These are phyloP conservation scores for Hemibagrus guttatus DNA, from an alignment of 2,797 vertebrate genomes.

Conservation along the genomic window DNA sequence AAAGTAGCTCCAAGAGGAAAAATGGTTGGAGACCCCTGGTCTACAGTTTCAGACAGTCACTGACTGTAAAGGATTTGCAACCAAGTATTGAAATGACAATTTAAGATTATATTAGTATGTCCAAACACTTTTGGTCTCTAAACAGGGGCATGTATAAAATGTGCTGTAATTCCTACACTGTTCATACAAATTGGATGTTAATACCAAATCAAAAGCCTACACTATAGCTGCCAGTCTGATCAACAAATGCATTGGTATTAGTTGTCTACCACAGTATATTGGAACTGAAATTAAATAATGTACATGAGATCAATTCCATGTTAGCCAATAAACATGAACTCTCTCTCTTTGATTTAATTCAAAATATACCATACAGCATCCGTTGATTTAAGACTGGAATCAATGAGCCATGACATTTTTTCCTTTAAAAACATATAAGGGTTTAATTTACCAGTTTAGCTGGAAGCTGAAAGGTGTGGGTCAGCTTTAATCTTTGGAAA, in stretches of 20 bases:
- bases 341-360: not conserved
- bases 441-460: conserved; percentile 42
- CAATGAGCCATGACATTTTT: not conserved
- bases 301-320: not conserved
- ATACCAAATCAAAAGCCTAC: no score
- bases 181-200: no score
- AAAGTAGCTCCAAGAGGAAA: no score
- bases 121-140: no score
- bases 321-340: not conserved
- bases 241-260: no score
- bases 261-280: no score
- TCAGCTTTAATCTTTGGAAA: conserved; percentile 58
- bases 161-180: no score
- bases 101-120: no score
- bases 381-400: not conserved
- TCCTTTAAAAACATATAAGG: not conserved
- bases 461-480: conserved; percentile 60
- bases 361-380: not conserved
- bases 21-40: no score
- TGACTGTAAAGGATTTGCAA: not conserved
- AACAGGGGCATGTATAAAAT: no score
- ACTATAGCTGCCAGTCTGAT: no score
- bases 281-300: not conserved
- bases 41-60: no score
- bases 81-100: not conserved